Evolutionary conservation across 2,888 invertebrate species (phyloP), one percentile per base, ranked within the genome.

Genomic region (Tipula lateralis): DNA sequence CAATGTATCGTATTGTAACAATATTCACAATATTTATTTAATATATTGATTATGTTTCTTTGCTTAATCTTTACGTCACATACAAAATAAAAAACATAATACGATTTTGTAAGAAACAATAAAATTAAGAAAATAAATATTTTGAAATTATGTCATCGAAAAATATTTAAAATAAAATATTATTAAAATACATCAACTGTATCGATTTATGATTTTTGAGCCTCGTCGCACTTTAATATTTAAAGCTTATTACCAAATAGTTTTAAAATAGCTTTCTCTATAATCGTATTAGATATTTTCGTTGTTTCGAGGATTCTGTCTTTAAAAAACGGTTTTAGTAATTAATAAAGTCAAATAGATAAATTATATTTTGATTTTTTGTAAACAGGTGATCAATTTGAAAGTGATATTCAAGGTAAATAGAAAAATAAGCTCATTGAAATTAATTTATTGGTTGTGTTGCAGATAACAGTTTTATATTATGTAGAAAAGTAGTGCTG

Each of bases 71-170:
- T n/a, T 44, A 44, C n/a, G 44, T 44, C n/a, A 44, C 44, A 44
- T 4, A 16, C n/a, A 39, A 13, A 44, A 44, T 2, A 44, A 44
- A 44, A 32, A 7, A 32, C 32, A 32, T 44, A 44, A 44, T 44
- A 44, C 16, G 5, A 66, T 66, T 66, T 66, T 19, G 66, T 66
- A 66, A 66, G 9, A 66, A 66, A 19, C 66, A 66, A 9, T 66
- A 66, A 24, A 66, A 9, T 24, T 66, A 66, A 66, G 66, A 66
- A 66, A 66, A 66, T 7, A 24, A 66, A 66, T 66, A 24, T 24
- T 66, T 66, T 66, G 24, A 66, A 66, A 66, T 66, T 66, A 66
- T 66, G 66, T 24, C 66, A 66, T 66, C 66, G 66, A 66, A 24
- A 66, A 44, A n/a, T n/a, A 2, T 44, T 36, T 44, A 44, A 44